Evolutionary conservation across 2,797 vertebrate species (phyloP), one percentile per base, ranked within the genome.

Genomic region (Tenualosa ilisha): DNA sequence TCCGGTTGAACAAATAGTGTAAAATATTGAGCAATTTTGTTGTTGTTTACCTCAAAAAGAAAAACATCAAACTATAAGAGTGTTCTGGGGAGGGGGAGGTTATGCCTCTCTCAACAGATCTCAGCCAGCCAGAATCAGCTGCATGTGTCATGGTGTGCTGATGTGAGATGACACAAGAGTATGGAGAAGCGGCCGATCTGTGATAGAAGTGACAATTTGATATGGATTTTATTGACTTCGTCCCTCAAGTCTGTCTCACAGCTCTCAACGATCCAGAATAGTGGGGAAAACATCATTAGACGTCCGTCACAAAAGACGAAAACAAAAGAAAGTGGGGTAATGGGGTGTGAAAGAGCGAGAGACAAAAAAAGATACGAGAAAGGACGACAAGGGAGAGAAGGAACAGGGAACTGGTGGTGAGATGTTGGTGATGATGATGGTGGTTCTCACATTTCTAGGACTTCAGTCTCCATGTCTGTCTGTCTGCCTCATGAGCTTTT

Each of bases 121-220:
- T 79, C 40, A 79, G 46, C 68, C 31, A 22, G 17, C 68, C 17
- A 15, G 15, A 79, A 46, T 79, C 72, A 43, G 9, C 72, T 46
- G 72, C 40, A 22, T 46, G 72, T 20, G 40, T 22, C 40, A 22
- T n/a, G 72, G 12, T 43, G 40, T 22, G 40, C 7, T 43, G 37
- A 46, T 46, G 40, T 9, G 17, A 79, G 37, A 46, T 79, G 72
- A 43, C 72, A 46, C 37, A 20, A 20, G 40, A 40, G 72, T 3
- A 20, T 20, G 72, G 37, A 79, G 43, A 84, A 43, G 61, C 24
- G 61, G 43, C 4, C 40, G 72, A 79, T 79, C 72, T 20, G 72
- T 46, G 72, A 79, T 43, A 46, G 72, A 79, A 46, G 72, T 79
- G 72, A 79, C 24, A 24, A 26, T 81, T 51, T 49, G 81, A 51